Evolutionary conservation across 2,888 invertebrate genomes (phyloP).

Genomic region (Cheilosia scutellata): DNA sequence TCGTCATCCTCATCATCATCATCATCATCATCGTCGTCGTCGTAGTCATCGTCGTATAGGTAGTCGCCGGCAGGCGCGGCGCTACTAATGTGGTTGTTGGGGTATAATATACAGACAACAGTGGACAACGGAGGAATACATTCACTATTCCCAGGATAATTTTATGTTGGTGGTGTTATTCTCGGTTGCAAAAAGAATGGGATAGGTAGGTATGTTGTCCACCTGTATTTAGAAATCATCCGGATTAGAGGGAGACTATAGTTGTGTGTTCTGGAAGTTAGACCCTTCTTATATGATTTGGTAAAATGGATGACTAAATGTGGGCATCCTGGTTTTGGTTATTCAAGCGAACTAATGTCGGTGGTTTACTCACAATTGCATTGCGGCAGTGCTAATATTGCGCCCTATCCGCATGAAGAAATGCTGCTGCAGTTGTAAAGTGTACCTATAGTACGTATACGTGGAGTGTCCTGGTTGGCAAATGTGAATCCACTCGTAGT

Average conservation of each 20-base stretch:
- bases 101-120: too few species aligned
- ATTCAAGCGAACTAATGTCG: conserved; percentile 17
- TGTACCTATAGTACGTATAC: too few species aligned
- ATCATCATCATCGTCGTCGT: background rate
- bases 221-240: conserved; percentile 1
- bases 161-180: background rate
- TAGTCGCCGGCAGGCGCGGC: background rate
- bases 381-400: background rate
- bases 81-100: conserved; percentile 6
- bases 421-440: too few species aligned
- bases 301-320: background rate
- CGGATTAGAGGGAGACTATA: background rate
- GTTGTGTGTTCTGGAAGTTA: background rate
- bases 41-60: too few species aligned
- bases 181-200: too few species aligned
- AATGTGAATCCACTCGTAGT: too few species aligned
- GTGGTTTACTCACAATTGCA: conserved; percentile 1
- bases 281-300: background rate
- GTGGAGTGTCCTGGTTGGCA: too few species aligned
- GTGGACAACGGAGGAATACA: background rate
- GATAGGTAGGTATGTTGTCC: background rate
- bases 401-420: too few species aligned
- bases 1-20: background rate
- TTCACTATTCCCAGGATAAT: conserved; percentile 3
- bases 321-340: background rate